Evolutionary conservation across 2,113 vertebrate species (phyloP).

Genomic region (Osmerus mordax): DNA sequence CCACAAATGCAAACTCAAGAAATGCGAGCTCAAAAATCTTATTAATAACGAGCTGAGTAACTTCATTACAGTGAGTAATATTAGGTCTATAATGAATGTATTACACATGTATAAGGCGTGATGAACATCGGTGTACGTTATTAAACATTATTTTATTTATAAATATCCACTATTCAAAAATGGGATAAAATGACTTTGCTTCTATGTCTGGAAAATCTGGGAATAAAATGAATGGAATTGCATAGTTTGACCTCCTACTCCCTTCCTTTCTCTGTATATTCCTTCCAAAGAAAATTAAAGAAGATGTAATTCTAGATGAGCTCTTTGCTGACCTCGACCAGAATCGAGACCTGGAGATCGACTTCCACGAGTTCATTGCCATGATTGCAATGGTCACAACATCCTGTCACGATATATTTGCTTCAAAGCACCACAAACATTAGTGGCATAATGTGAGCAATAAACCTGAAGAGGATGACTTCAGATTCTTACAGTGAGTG

Average conservation of each 20-base stretch:
- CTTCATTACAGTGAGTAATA: slow-evolving; percentile 63
- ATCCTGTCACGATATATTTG: slow-evolving; percentile 61
- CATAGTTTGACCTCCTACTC: not conserved
- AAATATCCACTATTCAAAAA: too few relatives aligned
- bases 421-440: slow-evolving; percentile 5
- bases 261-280: not conserved
- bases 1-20: slow-evolving; percentile 67
- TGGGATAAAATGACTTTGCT: too few relatives aligned
- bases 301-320: slow-evolving; percentile 62
- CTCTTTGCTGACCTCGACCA: slow-evolving; percentile 71
- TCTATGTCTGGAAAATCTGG: too few relatives aligned
- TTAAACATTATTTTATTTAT: too few relatives aligned
- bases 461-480: not conserved
- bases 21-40: slow-evolving; percentile 68
- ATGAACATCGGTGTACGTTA: not conserved
- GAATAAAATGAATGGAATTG: not conserved
- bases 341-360: slow-evolving; percentile 69
- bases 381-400: slow-evolving; percentile 73
- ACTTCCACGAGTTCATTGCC: slow-evolving; percentile 72
- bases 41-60: slow-evolving; percentile 73
- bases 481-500: not conserved
- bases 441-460: slow-evolving; percentile 7
- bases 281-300: slow-evolving; percentile 59
- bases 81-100: not conserved
- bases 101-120: not conserved